phyloP scores from a whole-genome alignment of 2,888 invertebrate species.

The Ochropleura leucogaster region DNA sequence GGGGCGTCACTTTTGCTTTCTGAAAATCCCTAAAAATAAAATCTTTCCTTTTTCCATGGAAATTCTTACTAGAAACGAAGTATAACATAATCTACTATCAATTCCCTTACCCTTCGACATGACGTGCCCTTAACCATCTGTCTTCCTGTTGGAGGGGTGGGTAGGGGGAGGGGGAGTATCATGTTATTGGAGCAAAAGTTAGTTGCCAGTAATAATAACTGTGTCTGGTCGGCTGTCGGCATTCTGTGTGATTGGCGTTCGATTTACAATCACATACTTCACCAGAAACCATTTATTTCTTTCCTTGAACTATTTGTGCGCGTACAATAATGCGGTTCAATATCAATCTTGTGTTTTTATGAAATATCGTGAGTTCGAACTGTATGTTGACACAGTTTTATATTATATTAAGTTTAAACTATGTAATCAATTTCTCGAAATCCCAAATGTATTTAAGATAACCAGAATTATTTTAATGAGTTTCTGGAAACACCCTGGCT shows the following conservation, averaged over 20 bases:
- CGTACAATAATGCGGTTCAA: neutral
- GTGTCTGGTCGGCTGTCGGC: slow-evolving; percentile 32
- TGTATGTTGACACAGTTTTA: neutral
- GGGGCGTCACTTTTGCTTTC: neutral
- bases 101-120: neutral
- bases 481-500: neutral
- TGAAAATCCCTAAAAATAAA: neutral
- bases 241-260: slow-evolving; percentile 51
- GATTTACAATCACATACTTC: slow-evolving; percentile 42
- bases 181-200: slow-evolving; percentile 22
- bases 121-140: slow-evolving; percentile 26
- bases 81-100: slow-evolving; percentile 2
- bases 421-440: neutral
- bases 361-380: neutral
- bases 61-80: neutral
- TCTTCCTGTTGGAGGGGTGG: slow-evolving; percentile 5
- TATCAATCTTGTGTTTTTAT: neutral
- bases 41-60: neutral
- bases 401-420: neutral
- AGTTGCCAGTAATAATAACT: slow-evolving; percentile 41
- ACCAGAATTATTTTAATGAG: neutral
- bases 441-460: neutral
- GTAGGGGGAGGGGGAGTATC: neutral
- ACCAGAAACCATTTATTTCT: slow-evolving; percentile 15
- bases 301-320: slow-evolving; percentile 15